phyloP scores from a whole-genome alignment of 2,888 invertebrate species.

The Seira sanloemensis region DNA sequence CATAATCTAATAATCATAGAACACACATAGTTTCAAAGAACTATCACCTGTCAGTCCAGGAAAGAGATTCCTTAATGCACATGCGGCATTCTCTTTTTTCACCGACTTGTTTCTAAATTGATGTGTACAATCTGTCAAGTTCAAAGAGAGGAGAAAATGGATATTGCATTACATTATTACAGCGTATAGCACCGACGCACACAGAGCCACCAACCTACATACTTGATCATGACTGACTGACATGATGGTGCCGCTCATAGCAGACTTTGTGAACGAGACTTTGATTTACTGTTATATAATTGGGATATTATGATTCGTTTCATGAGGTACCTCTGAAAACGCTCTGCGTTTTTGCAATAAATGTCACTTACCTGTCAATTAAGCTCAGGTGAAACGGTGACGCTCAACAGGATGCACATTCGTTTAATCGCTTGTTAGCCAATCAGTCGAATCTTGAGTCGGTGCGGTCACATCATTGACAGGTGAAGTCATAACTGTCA shows the following conservation, averaged over 20 bases:
- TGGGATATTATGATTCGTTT: not conserved
- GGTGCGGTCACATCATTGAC: conserved; percentile 39
- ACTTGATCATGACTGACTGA: not conserved
- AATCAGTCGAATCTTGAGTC: not conserved
- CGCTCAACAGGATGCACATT: not conserved
- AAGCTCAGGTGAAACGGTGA: conserved; percentile 3
- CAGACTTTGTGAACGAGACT: conserved; percentile 13
- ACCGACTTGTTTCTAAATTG: conserved; percentile 28
- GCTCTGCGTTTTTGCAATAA: conserved; percentile 31
- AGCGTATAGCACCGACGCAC: not conserved
- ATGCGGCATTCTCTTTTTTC: not conserved
- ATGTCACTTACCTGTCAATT: conserved; percentile 54
- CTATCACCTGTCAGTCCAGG: conserved; percentile 18
- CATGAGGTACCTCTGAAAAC: not conserved
- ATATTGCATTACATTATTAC: not conserved
- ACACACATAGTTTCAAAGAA: conserved; percentile 29
- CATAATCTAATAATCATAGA: conserved; percentile 45
- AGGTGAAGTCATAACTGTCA: conserved; percentile 43
- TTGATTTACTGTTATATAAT: not conserved
- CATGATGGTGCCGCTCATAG: conserved; percentile 27
- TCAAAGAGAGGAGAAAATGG: conserved; percentile 9
- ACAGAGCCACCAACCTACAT: not conserved
- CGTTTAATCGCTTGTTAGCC: not conserved
- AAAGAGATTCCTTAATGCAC: not conserved
- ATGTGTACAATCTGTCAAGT: conserved; percentile 32